phyloP scores from a whole-genome alignment of 2,113 vertebrate species.

The Cygnus buccinator region DNA sequence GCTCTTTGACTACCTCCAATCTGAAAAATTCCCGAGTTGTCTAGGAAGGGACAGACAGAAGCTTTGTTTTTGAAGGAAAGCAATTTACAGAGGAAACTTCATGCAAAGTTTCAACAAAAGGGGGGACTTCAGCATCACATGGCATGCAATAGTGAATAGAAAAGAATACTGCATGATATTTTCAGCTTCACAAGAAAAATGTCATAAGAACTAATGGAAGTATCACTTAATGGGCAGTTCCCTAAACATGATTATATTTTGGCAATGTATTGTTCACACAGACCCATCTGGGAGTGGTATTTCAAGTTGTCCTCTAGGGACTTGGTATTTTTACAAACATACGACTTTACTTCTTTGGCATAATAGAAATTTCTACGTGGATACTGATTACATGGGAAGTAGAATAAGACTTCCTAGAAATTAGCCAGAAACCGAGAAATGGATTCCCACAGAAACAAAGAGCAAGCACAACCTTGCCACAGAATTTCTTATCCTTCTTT shows the following conservation, averaged over 20 bases:
- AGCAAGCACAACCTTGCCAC: neutral
- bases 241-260: neutral
- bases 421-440: neutral
- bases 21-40: neutral
- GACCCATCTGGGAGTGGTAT: neutral
- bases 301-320: neutral
- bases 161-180: neutral
- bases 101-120: neutral
- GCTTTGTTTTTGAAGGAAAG: neutral
- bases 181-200: neutral
- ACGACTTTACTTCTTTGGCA: neutral
- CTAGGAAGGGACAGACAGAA: neutral
- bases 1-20: neutral
- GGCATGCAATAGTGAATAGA: neutral
- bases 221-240: neutral
- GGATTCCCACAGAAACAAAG: neutral
- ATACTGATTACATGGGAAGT: neutral
- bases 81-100: neutral
- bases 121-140: neutral
- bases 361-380: neutral
- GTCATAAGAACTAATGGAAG: neutral
- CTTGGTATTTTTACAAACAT: neutral
- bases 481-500: neutral
- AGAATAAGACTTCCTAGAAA: neutral
- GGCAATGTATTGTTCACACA: neutral